phyloP scores from a whole-genome alignment of 2,797 vertebrate genomes.

The Bufotes viridis region DNA sequence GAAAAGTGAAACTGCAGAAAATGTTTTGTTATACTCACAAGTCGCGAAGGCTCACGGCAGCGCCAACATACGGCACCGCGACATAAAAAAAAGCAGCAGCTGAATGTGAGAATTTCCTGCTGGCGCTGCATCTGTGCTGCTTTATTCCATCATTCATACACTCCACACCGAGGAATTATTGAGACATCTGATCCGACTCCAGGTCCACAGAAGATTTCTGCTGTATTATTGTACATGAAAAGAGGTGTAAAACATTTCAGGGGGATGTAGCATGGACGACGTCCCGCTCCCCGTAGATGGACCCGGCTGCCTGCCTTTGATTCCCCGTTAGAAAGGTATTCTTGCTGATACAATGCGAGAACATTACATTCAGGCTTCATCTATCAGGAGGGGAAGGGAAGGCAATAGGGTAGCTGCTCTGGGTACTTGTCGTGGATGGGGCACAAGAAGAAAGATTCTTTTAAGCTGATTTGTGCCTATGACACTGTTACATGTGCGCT shows the following conservation, averaged over 20 bases:
- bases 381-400: background rate
- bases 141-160: slow-evolving; percentile 29
- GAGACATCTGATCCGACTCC: slow-evolving; percentile 47
- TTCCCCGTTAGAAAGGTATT: slow-evolving; percentile 1
- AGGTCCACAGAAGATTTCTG: slow-evolving; percentile 20
- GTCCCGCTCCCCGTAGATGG: slow-evolving; percentile 14
- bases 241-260: slow-evolving; percentile 30
- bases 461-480: background rate
- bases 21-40: slow-evolving; percentile 32
- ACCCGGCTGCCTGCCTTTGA: slow-evolving; percentile 26
- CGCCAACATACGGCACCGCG: background rate
- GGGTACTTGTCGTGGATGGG: background rate
- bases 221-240: slow-evolving; percentile 32
- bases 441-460: background rate
- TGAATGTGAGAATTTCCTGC: slow-evolving; percentile 36
- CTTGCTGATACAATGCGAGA: slow-evolving; percentile 11
- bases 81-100: slow-evolving; percentile 23
- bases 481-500: too few relatives aligned
- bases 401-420: background rate
- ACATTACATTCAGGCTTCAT: background rate
- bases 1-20: slow-evolving; percentile 8
- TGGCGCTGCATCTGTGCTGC: slow-evolving; percentile 16
- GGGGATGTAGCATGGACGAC: slow-evolving; percentile 2
- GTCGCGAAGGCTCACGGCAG: background rate
- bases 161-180: slow-evolving; percentile 49